phyloP scores from a whole-genome alignment of 1,140 invertebrate species.

The Brachionus calyciflorus region DNA sequence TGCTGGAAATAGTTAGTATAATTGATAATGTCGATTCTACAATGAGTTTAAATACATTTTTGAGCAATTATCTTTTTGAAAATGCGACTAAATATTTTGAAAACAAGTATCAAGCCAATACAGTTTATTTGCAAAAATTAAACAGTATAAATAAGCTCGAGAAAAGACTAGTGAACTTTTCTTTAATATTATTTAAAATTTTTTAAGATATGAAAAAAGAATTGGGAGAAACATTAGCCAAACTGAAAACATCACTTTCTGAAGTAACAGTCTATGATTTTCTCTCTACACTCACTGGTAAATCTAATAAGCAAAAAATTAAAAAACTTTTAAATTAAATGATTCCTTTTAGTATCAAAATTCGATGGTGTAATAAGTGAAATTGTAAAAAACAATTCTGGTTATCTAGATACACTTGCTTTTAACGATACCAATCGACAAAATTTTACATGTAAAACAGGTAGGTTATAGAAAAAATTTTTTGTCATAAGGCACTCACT shows the following conservation, averaged over 20 bases:
- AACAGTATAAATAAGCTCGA: too few species aligned
- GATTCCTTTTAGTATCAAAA: background rate
- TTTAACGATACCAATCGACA: background rate
- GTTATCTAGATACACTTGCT: background rate
- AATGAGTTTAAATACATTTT: background rate
- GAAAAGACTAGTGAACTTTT: too few species aligned
- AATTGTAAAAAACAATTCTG: background rate
- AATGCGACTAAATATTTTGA: conserved; percentile 15
- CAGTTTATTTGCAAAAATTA: background rate
- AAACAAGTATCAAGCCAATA: background rate
- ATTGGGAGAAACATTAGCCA: background rate
- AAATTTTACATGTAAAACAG: background rate
- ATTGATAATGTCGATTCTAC: background rate
- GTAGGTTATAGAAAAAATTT: background rate
- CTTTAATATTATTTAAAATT: background rate
- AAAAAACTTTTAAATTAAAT: background rate
- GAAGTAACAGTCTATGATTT: background rate
- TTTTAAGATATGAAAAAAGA: background rate
- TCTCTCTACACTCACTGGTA: background rate
- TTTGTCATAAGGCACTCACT: background rate
- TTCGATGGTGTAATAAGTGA: background rate
- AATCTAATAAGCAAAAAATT: background rate
- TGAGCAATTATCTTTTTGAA: background rate
- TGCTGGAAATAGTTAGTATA: background rate
- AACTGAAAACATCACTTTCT: background rate